Percentiles rank a stretch among this genome's conserved stretches.
phyloP scores from a whole-genome alignment of 2,888 invertebrate species.

The Ophonus ardosiacus region DNA sequence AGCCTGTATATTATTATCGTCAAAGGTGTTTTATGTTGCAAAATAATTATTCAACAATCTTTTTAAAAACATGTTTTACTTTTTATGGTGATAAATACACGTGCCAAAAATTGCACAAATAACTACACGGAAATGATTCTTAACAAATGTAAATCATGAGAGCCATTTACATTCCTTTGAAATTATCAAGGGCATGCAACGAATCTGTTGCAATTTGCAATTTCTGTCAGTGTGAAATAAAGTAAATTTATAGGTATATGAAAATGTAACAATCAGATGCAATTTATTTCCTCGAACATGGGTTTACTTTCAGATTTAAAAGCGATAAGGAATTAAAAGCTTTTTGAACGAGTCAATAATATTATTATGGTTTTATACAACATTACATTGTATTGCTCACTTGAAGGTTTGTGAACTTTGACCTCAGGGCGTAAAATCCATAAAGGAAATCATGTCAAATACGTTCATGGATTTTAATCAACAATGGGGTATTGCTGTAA shows the following conservation, averaged over 20 bases:
- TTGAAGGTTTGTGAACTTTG: slow-evolving; percentile 16
- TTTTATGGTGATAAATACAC: not conserved
- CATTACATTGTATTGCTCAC: slow-evolving; percentile 5
- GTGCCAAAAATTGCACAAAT: not conserved
- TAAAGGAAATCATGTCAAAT: slow-evolving; percentile 16
- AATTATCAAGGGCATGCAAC: slow-evolving; percentile 5
- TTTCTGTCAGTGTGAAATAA: not conserved
- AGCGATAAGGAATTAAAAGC: slow-evolving; percentile 30
- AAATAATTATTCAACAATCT: not conserved
- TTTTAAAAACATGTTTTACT: not conserved
- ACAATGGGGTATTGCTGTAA: too few species aligned
- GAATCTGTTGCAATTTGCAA: slow-evolving; percentile 1
- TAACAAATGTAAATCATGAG: not conserved
- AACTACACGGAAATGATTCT: not conserved
- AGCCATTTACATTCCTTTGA: not conserved
- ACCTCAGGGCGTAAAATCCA: slow-evolving; percentile 60
- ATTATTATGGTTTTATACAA: slow-evolving; percentile 20
- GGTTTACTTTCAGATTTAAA: slow-evolving; percentile 36
- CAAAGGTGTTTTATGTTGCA: too few species aligned
- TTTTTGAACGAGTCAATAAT: slow-evolving; percentile 26
- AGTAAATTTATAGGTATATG: not conserved
- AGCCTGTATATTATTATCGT: too few species aligned
- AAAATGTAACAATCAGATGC: slow-evolving; percentile 10
- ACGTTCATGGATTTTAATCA: not conserved
- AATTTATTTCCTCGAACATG: slow-evolving; percentile 27